phyloP scores from a whole-genome alignment of 1,140 invertebrate genomes.

The Musca domestica region DNA sequence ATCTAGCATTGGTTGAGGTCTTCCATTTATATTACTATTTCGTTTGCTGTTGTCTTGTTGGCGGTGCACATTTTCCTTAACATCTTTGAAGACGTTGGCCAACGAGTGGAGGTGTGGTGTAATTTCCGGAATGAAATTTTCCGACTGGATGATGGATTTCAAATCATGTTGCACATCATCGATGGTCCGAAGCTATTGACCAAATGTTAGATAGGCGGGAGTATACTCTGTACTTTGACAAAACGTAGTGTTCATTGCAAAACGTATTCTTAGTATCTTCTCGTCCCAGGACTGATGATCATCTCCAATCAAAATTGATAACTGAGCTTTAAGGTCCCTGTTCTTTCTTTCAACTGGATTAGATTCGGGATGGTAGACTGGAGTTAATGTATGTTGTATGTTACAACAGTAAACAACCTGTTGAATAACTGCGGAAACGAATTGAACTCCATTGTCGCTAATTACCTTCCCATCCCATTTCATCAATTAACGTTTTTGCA shows the following conservation, averaged over 20 bases:
- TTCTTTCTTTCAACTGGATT: slow-evolving; percentile 54
- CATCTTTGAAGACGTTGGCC: background rate
- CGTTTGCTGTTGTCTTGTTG: background rate
- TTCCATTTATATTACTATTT: background rate
- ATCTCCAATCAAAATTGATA: slow-evolving; percentile 33
- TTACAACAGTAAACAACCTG: slow-evolving; percentile 31
- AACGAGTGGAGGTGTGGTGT: background rate
- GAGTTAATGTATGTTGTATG: slow-evolving; percentile 43
- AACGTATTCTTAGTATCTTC: background rate
- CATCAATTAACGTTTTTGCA: background rate
- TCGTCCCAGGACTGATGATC: background rate
- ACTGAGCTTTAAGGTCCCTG: slow-evolving; percentile 48
- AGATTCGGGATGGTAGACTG: slow-evolving; percentile 46
- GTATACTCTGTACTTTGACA: slow-evolving; percentile 16
- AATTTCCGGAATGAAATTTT: background rate
- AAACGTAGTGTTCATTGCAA: slow-evolving; percentile 16
- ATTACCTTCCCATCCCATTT: background rate
- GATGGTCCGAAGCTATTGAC: background rate
- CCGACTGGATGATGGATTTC: background rate
- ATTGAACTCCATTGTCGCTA: slow-evolving; percentile 9
- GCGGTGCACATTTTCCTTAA: background rate
- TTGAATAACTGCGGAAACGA: background rate
- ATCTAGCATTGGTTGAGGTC: background rate
- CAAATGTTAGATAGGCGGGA: background rate
- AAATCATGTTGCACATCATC: background rate